Conservation (phyloP, 2,113 vertebrate species). For the Zonotrichia leucophrys region DNA sequence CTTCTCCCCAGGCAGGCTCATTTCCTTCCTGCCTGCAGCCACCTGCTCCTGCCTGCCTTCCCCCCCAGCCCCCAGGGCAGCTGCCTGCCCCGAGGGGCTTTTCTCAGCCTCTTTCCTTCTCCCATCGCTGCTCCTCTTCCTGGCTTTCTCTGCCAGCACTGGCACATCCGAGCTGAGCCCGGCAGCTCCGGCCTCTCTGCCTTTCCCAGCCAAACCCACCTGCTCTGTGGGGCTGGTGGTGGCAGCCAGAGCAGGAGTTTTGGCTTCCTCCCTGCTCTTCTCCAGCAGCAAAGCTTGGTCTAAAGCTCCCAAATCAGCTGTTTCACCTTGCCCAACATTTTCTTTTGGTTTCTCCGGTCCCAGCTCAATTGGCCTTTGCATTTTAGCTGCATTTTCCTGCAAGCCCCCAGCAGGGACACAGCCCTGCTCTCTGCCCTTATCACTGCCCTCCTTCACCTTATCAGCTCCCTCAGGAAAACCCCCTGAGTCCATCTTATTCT, state of each 20-base stretch:
- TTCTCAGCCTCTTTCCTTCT: slow-evolving; percentile 49
- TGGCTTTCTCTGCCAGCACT: slow-evolving; percentile 30
- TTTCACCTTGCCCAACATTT: accelerated
- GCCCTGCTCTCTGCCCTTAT: not conserved
- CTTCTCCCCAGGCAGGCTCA: not conserved
- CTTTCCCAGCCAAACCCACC: not conserved
- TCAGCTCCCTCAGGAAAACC: not conserved
- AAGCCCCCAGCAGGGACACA: not conserved
- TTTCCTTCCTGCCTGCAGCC: not conserved
- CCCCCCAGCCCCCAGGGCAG: not conserved
- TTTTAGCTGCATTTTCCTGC: not conserved
- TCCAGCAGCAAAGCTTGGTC: not conserved
- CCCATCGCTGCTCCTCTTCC: slow-evolving; percentile 67
- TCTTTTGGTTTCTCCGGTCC: not conserved
- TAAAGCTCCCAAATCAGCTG: not conserved
- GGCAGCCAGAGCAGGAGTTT: not conserved
- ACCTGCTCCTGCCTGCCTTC: not conserved
- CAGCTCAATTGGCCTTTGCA: accelerated
- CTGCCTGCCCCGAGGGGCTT: not conserved
- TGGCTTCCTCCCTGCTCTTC: not conserved
- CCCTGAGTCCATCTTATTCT: not conserved
- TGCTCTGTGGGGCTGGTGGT: not conserved
- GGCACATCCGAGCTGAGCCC: accelerated
- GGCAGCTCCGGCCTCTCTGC: not conserved
- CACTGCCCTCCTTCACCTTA: not conserved